phyloP scores from a whole-genome alignment of 1,140 invertebrate species.

The Orchesella cincta region DNA sequence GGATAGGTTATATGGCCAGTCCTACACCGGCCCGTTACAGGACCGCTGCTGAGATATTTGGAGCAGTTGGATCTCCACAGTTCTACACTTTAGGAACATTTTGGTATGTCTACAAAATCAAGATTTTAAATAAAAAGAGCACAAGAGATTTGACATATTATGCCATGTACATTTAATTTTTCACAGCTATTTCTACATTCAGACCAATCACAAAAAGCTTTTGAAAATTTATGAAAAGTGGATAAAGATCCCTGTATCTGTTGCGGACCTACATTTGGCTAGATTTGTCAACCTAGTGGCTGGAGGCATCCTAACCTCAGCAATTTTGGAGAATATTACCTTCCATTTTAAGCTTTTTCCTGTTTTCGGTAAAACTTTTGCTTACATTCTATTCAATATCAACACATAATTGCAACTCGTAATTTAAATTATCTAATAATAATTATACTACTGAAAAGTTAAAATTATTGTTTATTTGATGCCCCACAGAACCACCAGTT shows the following conservation, averaged over 20 bases:
- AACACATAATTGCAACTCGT: no score
- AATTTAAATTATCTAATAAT: no score
- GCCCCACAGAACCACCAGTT: not conserved
- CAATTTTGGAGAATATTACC: conserved; percentile 17
- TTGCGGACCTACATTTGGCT: not conserved
- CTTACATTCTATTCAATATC: no score
- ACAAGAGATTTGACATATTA: no score
- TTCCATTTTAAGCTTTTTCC: conserved; percentile 21
- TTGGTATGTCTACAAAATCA: not conserved
- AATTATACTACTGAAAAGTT: no score
- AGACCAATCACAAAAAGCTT: conserved; percentile 4
- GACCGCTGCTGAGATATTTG: not conserved
- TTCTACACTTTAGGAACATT: conserved; percentile 7
- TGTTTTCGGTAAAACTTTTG: not conserved
- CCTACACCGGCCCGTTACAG: not conserved
- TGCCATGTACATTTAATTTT: not conserved
- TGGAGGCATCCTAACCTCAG: not conserved
- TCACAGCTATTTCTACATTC: conserved; percentile 7
- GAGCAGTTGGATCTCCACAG: not conserved
- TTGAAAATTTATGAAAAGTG: not conserved
- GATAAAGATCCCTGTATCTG: not conserved
- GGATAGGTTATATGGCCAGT: not conserved
- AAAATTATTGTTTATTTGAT: no score
- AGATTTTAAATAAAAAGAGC: no score
- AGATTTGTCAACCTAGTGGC: not conserved